A percentile compares a stretch with the other conserved stretches of the same genome.
Conservation (phyloP, 2,113 vertebrate genomes). For the Martes martes region DNA sequence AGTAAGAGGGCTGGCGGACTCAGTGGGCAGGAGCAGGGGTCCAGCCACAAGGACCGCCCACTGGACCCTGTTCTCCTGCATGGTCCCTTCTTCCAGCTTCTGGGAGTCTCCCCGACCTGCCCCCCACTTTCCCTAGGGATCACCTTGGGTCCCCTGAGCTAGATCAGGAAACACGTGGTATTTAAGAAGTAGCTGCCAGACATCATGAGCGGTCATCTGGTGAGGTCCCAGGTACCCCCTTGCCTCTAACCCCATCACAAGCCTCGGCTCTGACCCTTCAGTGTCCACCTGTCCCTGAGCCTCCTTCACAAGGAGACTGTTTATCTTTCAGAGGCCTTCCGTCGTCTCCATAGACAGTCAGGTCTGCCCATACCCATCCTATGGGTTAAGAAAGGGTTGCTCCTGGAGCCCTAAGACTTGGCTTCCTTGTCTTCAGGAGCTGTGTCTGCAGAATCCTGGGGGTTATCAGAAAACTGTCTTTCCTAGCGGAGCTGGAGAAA, state of each 20-base stretch:
- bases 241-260: background rate
- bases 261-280: background rate
- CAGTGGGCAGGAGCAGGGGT: background rate
- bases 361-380: background rate
- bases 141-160: background rate
- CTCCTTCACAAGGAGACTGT: background rate
- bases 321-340: background rate
- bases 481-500: background rate
- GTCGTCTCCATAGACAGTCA: background rate
- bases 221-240: background rate
- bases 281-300: background rate
- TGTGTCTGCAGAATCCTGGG: background rate
- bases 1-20: background rate
- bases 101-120: background rate
- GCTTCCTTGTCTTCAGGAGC: background rate
- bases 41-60: background rate
- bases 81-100: background rate
- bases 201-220: background rate
- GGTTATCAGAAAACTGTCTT: background rate
- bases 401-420: background rate
- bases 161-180: background rate
- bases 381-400: background rate
- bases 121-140: background rate
- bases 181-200: background rate
- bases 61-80: rapidly evolving